phyloP scores from a whole-genome alignment of 2,797 vertebrate genomes.

The Sebastes diploproa region DNA sequence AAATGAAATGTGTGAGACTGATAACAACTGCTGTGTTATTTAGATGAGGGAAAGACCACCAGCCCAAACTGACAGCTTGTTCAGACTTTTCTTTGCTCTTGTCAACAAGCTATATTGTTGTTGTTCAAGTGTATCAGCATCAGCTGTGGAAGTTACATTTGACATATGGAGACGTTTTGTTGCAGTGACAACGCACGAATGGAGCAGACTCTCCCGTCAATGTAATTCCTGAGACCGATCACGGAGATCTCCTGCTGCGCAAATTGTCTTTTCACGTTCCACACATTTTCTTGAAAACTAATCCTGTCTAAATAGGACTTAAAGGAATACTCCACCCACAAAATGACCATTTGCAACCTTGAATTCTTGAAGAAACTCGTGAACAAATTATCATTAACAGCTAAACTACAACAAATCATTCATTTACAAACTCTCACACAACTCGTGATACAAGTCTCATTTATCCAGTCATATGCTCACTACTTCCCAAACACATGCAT shows the following conservation, averaged over 20 bases:
- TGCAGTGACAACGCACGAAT: not conserved
- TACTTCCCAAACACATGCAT: no score
- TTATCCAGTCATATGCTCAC: no score
- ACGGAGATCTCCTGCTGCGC: not conserved
- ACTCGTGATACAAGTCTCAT: no score
- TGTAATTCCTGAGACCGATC: slow-evolving; percentile 24
- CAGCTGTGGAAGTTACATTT: slow-evolving; percentile 9
- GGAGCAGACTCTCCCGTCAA: not conserved
- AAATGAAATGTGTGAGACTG: not conserved
- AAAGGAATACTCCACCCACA: no score
- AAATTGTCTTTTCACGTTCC: slow-evolving; percentile 14
- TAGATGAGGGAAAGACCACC: not conserved
- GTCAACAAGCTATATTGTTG: not conserved
- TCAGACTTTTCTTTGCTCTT: slow-evolving; percentile 5
- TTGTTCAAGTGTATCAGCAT: slow-evolving; percentile 4
- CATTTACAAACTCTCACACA: not conserved
- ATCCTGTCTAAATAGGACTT: slow-evolving; percentile 9
- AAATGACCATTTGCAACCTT: no score
- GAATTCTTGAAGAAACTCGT: no score
- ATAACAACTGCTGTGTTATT: not conserved
- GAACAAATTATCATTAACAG: no score
- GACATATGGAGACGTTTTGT: slow-evolving; percentile 14
- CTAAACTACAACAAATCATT: no score
- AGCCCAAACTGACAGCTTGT: not conserved
- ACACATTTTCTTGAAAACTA: slow-evolving; percentile 21